phyloP scores from a whole-genome alignment of 2,113 vertebrate species.

The Oncorhynchus keta region DNA sequence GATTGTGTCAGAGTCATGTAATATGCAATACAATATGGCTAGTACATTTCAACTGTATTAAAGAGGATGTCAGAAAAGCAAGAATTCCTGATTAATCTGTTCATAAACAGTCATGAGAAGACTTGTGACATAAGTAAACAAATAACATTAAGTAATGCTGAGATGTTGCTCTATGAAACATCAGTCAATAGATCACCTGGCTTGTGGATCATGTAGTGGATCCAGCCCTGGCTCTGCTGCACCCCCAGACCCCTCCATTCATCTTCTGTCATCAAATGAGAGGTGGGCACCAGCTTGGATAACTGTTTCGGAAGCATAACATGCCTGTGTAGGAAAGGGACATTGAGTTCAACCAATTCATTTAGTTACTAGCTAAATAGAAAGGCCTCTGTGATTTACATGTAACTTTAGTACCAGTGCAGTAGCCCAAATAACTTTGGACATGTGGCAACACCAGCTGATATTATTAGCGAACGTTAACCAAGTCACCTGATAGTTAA shows the following conservation, averaged over 20 bases:
- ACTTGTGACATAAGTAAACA: not conserved
- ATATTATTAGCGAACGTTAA: not conserved
- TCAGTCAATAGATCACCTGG: conserved; percentile 76
- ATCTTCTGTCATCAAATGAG: conserved; percentile 90
- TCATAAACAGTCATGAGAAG: not conserved
- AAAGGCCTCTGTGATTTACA: not conserved
- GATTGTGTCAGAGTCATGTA: too few species aligned
- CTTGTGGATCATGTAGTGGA: conserved; percentile 97
- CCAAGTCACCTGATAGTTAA: not conserved
- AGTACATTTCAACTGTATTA: too few species aligned
- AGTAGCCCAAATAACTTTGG: too few species aligned
- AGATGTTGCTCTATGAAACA: too few species aligned
- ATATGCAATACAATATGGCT: too few species aligned
- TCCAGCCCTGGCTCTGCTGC: conserved; percentile 96
- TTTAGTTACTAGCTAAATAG: too few species aligned
- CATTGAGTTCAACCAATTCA: not conserved
- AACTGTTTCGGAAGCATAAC: conserved; percentile 94
- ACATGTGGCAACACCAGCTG: too few species aligned
- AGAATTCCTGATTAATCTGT: too few species aligned
- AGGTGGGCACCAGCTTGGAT: conserved; percentile 88
- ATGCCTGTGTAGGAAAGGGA: conserved; percentile 77
- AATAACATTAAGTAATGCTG: not conserved
- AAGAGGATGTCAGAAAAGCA: too few species aligned
- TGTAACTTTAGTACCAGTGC: not conserved
- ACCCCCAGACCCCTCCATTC: conserved; percentile 93